Evolutionary conservation across 2,888 invertebrate genomes (phyloP).

Genomic region (Cynaeus angustus): DNA sequence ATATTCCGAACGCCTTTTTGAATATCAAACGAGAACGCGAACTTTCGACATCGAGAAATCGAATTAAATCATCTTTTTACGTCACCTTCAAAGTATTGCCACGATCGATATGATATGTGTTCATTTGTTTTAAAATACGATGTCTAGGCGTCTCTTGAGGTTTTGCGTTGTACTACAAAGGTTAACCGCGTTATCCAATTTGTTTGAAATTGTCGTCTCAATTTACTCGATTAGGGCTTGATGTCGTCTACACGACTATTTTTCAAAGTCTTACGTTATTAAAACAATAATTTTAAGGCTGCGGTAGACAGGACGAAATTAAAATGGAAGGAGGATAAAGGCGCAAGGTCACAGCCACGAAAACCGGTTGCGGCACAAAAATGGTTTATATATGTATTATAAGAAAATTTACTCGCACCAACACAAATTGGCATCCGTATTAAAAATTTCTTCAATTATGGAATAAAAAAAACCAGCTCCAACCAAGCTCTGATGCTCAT

Average conservation of each 20-base stretch:
- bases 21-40: slow-evolving; percentile 51
- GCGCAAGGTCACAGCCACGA: not conserved
- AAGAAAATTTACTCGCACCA: no score
- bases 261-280: slow-evolving; percentile 39
- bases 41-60: slow-evolving; percentile 56
- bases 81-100: slow-evolving; percentile 47
- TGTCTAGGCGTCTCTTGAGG: slow-evolving; percentile 53
- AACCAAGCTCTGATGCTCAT: no score
- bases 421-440: no score
- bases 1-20: slow-evolving; percentile 36
- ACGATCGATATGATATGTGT: slow-evolving; percentile 52
- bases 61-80: slow-evolving; percentile 51
- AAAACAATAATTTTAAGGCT: slow-evolving; percentile 44
- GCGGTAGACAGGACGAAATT: slow-evolving; percentile 15
- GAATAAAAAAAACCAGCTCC: no score
- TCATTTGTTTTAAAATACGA: slow-evolving; percentile 56
- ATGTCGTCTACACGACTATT: slow-evolving; percentile 38
- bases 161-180: slow-evolving; percentile 56
- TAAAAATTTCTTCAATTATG: no score
- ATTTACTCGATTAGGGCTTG: slow-evolving; percentile 56
- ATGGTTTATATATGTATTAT: no score
- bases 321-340: not conserved
- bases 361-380: no score
- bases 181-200: slow-evolving; percentile 60
- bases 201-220: slow-evolving; percentile 60